phyloP scores from a whole-genome alignment of 1,140 invertebrate species.

The Batillaria attramentaria region DNA sequence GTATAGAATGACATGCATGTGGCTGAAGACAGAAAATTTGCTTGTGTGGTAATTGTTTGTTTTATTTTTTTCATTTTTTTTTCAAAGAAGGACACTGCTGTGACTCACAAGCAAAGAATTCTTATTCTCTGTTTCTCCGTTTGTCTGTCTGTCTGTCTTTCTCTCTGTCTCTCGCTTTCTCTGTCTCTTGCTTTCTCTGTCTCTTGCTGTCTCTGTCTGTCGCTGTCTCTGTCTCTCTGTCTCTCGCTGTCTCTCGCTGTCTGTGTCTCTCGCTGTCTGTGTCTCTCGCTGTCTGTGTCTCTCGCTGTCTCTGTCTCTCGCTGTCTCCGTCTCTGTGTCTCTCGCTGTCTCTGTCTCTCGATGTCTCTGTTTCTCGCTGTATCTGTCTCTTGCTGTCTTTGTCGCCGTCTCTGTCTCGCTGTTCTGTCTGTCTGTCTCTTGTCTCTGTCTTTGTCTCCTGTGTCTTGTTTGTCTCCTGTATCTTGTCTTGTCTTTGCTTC shows the following conservation, averaged over 20 bases:
- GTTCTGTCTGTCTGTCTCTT: neutral
- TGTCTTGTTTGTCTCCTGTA: too few relatives aligned
- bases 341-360: neutral
- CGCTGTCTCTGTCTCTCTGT: neutral
- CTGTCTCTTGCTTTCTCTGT: neutral
- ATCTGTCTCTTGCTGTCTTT: neutral
- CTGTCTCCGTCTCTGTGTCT: slow-evolving; percentile 5
- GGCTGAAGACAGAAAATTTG: too few relatives aligned
- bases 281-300: neutral
- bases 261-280: neutral
- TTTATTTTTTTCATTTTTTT: too few relatives aligned
- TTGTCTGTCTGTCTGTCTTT: neutral
- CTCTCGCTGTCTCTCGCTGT: neutral
- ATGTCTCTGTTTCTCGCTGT: too few relatives aligned
- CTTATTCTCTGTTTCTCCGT: slow-evolving; percentile 6
- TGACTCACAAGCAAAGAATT: too few relatives aligned
- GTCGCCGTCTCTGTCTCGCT: neutral
- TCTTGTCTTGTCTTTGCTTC: too few relatives aligned
- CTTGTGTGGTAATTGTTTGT: too few relatives aligned
- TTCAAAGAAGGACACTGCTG: too few relatives aligned
- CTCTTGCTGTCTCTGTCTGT: neutral
- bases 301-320: neutral
- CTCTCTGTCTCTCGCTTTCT: neutral
- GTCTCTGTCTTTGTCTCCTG: too few relatives aligned
- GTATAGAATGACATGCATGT: too few relatives aligned